Base-by-base conservation (phyloP, 2,797 vertebrate species). In the Ciconia nigra region DNA sequence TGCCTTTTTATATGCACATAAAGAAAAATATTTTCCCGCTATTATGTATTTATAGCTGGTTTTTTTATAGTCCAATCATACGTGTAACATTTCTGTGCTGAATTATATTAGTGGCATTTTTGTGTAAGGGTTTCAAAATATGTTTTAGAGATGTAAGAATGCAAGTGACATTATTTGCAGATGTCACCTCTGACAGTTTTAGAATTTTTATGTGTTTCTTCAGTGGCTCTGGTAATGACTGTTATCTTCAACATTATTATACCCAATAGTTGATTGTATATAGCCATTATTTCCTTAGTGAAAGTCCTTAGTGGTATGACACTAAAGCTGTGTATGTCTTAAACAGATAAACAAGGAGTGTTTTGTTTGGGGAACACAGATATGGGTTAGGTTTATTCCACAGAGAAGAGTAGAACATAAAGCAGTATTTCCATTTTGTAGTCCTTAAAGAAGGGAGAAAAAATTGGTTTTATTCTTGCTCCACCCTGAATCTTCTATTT, bases 151-250 rank as follows among this genome's bases (percentile, higher is more conserved):
- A 87, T 65, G 41, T 74, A 83, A 89, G 81, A 83, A 77, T 73
- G 78, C 57, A 89, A 80, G 71, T 71, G 81, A 71, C 31, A 46
- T 87, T 80, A 93, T 94, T 87, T 90, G 46, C 59, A 87, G 71
- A 83, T 91, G 61, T 83, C 81, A 85, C 33, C 61, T 90, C 71
- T 95, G 74, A 39, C 26, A 61, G 39, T 90, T 94, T 87, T 74
- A 89, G 81, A 74, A 79, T 70, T 70, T 90, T 82, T 77, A 65
- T 72, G 21, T 58, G 15, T 90, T 96, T 95, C 83, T 96, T 92
- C 77, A 41, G 42, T 81, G 55, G 24, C 14, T 90, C 24, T 57
- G 42, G 81, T 90, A 89, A 94, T 73, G 41, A 57, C 70, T 80
- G n/a, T 77, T 86, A 77, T 82, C 83, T 72, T 93, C 81, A 69